Conservation (phyloP, 2,797 vertebrate species). For the Dromococcyx pavoninus region DNA sequence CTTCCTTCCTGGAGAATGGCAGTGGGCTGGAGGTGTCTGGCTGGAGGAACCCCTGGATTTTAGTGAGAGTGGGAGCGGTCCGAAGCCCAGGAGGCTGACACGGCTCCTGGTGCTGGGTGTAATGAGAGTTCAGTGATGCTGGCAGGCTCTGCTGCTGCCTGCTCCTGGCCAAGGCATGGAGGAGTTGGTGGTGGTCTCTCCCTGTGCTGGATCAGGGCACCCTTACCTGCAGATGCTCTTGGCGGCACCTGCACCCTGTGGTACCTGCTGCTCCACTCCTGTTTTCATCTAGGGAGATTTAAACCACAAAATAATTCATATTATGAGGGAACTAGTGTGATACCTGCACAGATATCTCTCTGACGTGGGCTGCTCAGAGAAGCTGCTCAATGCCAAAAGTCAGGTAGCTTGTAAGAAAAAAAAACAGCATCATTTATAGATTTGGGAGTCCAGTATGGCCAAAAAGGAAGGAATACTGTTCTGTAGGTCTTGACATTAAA, state of each 20-base stretch:
- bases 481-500: not conserved
- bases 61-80: not conserved
- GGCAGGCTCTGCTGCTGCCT: not conserved
- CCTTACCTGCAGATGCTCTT: not conserved
- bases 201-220: not conserved
- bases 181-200: not conserved
- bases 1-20: not conserved
- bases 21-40: not conserved
- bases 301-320: not conserved
- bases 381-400: not conserved
- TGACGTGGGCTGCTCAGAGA: not conserved
- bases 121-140: not conserved
- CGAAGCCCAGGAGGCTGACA: too few relatives aligned
- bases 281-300: not conserved
- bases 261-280: not conserved
- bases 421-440: accelerated
- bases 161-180: not conserved
- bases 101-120: not conserved
- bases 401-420: not conserved
- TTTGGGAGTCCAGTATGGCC: not conserved
- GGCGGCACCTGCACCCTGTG: accelerated
- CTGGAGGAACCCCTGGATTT: not conserved
- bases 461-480: not conserved
- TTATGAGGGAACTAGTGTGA: not conserved
- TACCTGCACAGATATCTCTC: not conserved